These are phyloP conservation scores for Epinephelus coioides DNA, from an alignment of 2,797 vertebrate genomes.

Conservation along the genomic window DNA sequence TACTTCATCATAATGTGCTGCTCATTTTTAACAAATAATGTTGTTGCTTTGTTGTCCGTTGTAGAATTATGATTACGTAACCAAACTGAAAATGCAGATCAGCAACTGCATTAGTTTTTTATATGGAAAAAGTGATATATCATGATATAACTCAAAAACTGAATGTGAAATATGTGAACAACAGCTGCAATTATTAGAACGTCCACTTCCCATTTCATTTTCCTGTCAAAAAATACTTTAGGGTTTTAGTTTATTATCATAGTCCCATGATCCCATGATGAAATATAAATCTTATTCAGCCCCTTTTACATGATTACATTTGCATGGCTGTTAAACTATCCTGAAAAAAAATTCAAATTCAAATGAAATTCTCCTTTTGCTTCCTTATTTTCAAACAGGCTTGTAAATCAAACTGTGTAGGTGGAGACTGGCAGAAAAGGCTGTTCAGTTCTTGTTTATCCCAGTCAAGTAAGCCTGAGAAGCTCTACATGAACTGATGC, in stretches of 20 bases:
- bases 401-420: conserved; percentile 42
- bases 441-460: conserved; percentile 38
- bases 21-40: conserved; percentile 18
- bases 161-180: background rate
- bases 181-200: background rate
- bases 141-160: background rate
- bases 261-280: conserved; percentile 8
- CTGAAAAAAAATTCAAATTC: conserved; percentile 24
- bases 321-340: conserved; percentile 12
- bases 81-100: background rate
- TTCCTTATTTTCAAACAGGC: conserved; percentile 43
- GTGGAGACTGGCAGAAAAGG: conserved; percentile 8
- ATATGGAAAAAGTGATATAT: background rate
- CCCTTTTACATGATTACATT: conserved; percentile 45
- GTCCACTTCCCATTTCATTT: background rate
- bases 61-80: background rate
- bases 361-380: conserved; percentile 27
- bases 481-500: conserved; percentile 36
- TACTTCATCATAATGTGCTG: conserved; percentile 58
- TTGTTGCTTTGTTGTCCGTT: background rate
- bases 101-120: background rate
- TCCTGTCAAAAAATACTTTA: background rate
- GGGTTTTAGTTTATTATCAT: conserved; percentile 29
- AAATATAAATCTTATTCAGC: conserved; percentile 28
- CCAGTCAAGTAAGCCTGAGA: conserved; percentile 33